Conservation (phyloP, 2,113 vertebrate species). For the Cygnus atratus region DNA sequence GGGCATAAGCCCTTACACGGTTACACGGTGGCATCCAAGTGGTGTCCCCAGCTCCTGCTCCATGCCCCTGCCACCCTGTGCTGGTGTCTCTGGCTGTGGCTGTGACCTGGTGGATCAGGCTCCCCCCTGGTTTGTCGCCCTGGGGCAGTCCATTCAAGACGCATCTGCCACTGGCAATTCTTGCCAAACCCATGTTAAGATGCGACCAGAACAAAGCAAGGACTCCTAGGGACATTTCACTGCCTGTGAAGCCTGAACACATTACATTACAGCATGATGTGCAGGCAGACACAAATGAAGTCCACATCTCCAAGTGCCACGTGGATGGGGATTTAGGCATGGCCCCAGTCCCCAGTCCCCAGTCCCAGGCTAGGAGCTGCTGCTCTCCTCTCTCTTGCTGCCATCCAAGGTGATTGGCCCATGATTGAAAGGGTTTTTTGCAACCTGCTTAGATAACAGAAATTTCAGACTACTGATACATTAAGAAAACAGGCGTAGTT, state of each 20-base stretch:
- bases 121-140: background rate
- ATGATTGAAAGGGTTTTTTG: background rate
- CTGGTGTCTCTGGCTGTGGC: background rate
- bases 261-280: background rate
- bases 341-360: background rate
- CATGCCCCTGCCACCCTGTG: background rate
- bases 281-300: background rate
- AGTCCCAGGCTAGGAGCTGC: background rate
- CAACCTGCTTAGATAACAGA: background rate
- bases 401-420: background rate
- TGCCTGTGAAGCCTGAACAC: background rate
- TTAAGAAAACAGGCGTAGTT: background rate
- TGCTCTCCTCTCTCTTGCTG: background rate
- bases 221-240: background rate
- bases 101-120: background rate
- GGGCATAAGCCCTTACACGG: background rate
- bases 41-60: background rate
- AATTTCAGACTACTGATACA: background rate
- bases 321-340: background rate
- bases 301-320: background rate
- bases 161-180: background rate
- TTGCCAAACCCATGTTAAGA: background rate
- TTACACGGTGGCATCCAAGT: background rate
- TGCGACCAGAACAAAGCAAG: background rate
- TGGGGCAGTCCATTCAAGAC: background rate